Conservation (phyloP, 2,888 invertebrate species). For the Netelia virgata region DNA sequence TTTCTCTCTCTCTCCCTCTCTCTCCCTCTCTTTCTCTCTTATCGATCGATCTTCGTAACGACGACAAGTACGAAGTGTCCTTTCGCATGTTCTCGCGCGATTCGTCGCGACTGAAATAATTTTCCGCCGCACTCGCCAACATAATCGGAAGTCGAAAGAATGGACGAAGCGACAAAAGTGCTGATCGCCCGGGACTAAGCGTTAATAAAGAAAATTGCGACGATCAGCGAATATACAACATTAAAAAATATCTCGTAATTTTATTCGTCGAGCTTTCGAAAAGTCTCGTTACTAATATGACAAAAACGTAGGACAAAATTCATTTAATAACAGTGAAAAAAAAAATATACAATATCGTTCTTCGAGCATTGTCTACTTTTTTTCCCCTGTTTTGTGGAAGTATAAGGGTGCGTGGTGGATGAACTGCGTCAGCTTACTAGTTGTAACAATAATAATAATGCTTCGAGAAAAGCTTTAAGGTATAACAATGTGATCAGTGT, state of each 20-base stretch:
- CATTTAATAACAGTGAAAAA: too few relatives aligned
- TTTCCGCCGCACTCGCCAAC: slow-evolving; percentile 11
- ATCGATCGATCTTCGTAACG: slow-evolving; percentile 61
- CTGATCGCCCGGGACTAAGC: not conserved
- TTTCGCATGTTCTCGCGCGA: slow-evolving; percentile 42
- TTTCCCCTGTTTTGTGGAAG: too few relatives aligned
- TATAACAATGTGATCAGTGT: slow-evolving; percentile 62
- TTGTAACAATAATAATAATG: slow-evolving; percentile 70
- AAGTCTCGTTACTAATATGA: too few relatives aligned
- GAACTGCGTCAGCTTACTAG: not conserved
- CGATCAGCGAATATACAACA: not conserved
- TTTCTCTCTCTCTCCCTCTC: slow-evolving; percentile 52
- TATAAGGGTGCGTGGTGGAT: too few relatives aligned
- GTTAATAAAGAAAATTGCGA: not conserved
- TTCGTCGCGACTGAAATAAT: slow-evolving; percentile 34
- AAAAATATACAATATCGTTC: too few relatives aligned
- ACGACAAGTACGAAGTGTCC: slow-evolving; percentile 59
- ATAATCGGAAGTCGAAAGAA: slow-evolving; percentile 22
- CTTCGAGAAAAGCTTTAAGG: slow-evolving; percentile 22
- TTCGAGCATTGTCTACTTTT: too few relatives aligned
- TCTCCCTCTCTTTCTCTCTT: slow-evolving; percentile 52
- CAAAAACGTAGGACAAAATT: too few relatives aligned
- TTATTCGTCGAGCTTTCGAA: too few relatives aligned
- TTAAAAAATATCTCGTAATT: not conserved
- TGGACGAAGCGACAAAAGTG: not conserved